A percentile compares a stretch with the other conserved stretches of the same genome.
phyloP scores from a whole-genome alignment of 2,113 vertebrate genomes.

The Mus pahari region DNA sequence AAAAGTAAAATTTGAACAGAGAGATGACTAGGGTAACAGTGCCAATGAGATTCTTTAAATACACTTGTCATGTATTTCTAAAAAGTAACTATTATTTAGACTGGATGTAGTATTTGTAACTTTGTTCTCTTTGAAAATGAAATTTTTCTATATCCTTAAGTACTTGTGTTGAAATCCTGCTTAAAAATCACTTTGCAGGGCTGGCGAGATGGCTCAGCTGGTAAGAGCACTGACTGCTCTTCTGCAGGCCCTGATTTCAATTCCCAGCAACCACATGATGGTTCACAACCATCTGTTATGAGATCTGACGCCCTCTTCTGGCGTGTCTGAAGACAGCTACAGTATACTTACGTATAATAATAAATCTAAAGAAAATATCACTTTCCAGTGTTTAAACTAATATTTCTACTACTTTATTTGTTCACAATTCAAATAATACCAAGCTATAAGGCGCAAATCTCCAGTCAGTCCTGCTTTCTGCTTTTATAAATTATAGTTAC shows the following conservation, averaged over 20 bases:
- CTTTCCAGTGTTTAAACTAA: not conserved
- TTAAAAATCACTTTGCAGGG: not conserved
- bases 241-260: no score
- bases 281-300: no score
- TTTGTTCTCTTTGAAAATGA: not conserved
- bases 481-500: not conserved
- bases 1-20: not conserved
- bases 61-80: not conserved
- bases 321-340: no score
- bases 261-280: no score
- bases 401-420: not conserved
- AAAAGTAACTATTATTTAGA: not conserved
- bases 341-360: no score
- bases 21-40: not conserved
- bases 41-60: not conserved
- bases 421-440: not conserved
- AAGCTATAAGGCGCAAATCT: not conserved
- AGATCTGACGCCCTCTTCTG: no score
- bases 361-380: not conserved
- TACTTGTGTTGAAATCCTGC: not conserved
- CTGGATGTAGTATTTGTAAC: constrained; percentile 12
- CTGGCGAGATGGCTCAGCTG: no score
- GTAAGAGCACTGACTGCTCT: no score
- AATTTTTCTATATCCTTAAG: not conserved
- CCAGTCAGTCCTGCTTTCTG: not conserved